Evolutionary conservation across 1,140 invertebrate species (phyloP).

Genomic region (Cydia strobilella): DNA sequence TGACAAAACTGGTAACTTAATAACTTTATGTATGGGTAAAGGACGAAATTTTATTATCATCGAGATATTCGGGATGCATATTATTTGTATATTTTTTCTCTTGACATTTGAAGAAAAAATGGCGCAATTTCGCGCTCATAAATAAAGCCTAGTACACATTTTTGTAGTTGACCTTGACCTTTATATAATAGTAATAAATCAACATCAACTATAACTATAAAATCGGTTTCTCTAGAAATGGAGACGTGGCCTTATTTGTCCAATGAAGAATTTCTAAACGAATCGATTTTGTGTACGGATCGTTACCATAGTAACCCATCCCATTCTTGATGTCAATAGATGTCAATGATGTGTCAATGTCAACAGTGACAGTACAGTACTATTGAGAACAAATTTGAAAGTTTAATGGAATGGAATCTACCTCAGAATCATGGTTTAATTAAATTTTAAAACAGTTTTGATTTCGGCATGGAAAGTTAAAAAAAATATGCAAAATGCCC

Average conservation of each 20-base stretch:
- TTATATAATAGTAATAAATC: too few relatives aligned
- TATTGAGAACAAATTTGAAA: not conserved
- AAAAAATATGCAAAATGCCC: slow-evolving; percentile 53
- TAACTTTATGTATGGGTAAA: too few relatives aligned
- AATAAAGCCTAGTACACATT: too few relatives aligned
- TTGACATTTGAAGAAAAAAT: too few relatives aligned
- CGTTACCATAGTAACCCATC: slow-evolving; percentile 1
- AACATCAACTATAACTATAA: not conserved
- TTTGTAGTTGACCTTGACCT: too few relatives aligned
- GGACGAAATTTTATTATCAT: too few relatives aligned
- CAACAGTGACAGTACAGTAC: not conserved
- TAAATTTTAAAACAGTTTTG: not conserved
- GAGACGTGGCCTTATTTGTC: not conserved
- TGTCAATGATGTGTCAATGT: too few relatives aligned
- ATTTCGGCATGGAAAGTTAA: not conserved
- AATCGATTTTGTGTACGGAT: not conserved
- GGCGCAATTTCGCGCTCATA: too few relatives aligned
- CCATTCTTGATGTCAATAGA: not conserved
- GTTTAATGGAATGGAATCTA: not conserved
- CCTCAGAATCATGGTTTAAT: not conserved
- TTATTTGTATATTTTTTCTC: too few relatives aligned
- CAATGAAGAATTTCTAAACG: not conserved
- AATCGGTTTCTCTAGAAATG: not conserved
- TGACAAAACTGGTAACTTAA: too few relatives aligned
- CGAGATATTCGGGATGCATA: too few relatives aligned